Conservation (phyloP, 1,140 invertebrate species). For the Gyrodactylus salaris region DNA sequence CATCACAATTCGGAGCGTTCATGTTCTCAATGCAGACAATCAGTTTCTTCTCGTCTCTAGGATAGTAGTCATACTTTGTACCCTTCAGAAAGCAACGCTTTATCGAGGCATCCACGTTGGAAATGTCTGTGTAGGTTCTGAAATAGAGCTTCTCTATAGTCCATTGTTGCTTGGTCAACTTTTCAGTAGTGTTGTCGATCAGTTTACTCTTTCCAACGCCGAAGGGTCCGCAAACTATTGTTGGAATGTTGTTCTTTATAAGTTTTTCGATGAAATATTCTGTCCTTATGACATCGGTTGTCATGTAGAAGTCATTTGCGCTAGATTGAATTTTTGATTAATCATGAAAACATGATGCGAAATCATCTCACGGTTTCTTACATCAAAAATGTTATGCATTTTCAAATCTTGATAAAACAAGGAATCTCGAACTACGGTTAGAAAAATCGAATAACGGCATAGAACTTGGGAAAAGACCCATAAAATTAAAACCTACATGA, state of each 20-base stretch:
- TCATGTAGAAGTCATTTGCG: too few relatives aligned
- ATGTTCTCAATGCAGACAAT: slow-evolving; percentile 52
- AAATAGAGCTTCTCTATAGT: slow-evolving; percentile 29
- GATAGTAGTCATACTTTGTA: slow-evolving; percentile 41
- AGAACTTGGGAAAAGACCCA: too few relatives aligned
- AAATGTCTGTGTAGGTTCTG: slow-evolving; percentile 37
- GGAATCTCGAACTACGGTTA: too few relatives aligned
- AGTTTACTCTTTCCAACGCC: slow-evolving; percentile 39
- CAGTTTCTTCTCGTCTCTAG: slow-evolving; percentile 36
- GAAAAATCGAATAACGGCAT: too few relatives aligned
- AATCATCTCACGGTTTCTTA: too few relatives aligned
- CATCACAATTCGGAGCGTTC: slow-evolving; percentile 54
- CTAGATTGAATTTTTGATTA: too few relatives aligned
- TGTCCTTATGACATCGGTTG: slow-evolving; percentile 43
- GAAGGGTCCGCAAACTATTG: slow-evolving; percentile 38
- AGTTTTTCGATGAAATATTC: slow-evolving; percentile 32
- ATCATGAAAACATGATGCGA: too few relatives aligned
- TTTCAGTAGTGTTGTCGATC: neutral
- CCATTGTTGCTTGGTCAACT: slow-evolving; percentile 26
- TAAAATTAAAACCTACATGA: too few relatives aligned
- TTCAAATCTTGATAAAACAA: too few relatives aligned
- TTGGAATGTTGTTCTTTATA: slow-evolving; percentile 29
- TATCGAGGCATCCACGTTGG: slow-evolving; percentile 34
- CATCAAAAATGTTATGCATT: too few relatives aligned
- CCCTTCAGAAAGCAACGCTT: slow-evolving; percentile 43